phyloP scores from a whole-genome alignment of 1,140 invertebrate species.

The Mamestra configurata region DNA sequence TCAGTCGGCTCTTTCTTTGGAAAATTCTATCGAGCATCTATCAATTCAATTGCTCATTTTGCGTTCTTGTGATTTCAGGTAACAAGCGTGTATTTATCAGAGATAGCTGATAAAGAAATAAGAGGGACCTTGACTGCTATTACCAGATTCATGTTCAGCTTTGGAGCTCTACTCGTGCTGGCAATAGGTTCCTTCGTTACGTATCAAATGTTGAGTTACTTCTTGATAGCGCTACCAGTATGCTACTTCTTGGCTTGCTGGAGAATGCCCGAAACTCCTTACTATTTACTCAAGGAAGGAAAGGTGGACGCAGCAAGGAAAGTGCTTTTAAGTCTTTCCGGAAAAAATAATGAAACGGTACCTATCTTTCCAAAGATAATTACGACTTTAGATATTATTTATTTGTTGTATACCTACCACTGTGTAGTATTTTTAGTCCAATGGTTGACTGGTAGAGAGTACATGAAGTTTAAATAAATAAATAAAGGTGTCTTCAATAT shows the following conservation, averaged over 20 bases:
- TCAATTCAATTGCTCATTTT: no score
- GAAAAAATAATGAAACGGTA: conserved; percentile 72
- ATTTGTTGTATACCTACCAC: no score
- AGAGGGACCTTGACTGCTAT: conserved; percentile 90
- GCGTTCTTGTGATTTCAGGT: conserved; percentile 68
- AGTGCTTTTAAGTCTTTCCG: conserved; percentile 76
- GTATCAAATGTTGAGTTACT: conserved; percentile 84
- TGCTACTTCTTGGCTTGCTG: conserved; percentile 89
- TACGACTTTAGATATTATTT: no score
- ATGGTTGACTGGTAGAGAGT: no score
- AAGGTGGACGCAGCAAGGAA: conserved; percentile 75
- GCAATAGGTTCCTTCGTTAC: conserved; percentile 86
- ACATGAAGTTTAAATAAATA: no score
- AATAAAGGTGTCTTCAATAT: neutral
- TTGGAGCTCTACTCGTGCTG: conserved; percentile 89
- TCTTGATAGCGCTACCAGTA: conserved; percentile 79
- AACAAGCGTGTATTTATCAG: conserved; percentile 90
- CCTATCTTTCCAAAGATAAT: no score
- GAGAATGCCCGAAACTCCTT: conserved; percentile 93
- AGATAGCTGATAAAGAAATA: conserved; percentile 90
- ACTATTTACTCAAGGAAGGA: conserved; percentile 89
- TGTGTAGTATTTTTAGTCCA: no score
- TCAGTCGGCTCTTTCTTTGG: no score
- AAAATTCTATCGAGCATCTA: no score
- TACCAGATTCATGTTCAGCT: conserved; percentile 90